A percentile compares a stretch with the other conserved stretches of the same genome.
Evolutionary conservation across 2,888 invertebrate species (phyloP).

Genomic region (Atherix ibis): DNA sequence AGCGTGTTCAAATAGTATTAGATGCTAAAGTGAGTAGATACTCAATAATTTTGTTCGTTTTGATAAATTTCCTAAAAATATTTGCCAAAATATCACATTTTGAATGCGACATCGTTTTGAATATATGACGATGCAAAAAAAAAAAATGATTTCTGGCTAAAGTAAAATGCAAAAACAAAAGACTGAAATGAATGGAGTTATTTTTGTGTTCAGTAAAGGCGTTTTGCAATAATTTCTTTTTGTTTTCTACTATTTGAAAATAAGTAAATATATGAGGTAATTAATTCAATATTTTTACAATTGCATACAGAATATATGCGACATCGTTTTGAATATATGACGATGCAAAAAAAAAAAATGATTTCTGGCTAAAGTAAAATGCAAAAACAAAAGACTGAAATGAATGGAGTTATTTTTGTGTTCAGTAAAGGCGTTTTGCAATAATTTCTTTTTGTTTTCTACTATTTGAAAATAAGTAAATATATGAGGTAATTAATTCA

Average conservation of each 20-base stretch:
- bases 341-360: not conserved
- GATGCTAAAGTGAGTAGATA: slow-evolving; percentile 55
- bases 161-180: too few species aligned
- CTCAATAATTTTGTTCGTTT: not conserved
- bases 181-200: too few species aligned
- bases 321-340: not conserved
- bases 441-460: too few species aligned
- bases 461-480: too few species aligned
- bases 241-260: too few species aligned
- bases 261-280: not conserved
- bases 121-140: not conserved
- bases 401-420: too few species aligned
- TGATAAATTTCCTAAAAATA: too few species aligned
- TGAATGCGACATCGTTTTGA: not conserved
- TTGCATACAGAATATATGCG: slow-evolving; percentile 46
- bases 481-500: not conserved
- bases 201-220: slow-evolving; percentile 11
- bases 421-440: slow-evolving; percentile 10
- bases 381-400: too few species aligned
- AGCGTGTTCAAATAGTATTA: slow-evolving; percentile 85
- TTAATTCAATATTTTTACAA: not conserved
- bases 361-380: too few species aligned
- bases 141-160: too few species aligned
- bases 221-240: too few species aligned
- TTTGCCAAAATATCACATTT: too few species aligned